phyloP scores from a whole-genome alignment of 1,140 invertebrate genomes.

The Hydropsyche tenuis region DNA sequence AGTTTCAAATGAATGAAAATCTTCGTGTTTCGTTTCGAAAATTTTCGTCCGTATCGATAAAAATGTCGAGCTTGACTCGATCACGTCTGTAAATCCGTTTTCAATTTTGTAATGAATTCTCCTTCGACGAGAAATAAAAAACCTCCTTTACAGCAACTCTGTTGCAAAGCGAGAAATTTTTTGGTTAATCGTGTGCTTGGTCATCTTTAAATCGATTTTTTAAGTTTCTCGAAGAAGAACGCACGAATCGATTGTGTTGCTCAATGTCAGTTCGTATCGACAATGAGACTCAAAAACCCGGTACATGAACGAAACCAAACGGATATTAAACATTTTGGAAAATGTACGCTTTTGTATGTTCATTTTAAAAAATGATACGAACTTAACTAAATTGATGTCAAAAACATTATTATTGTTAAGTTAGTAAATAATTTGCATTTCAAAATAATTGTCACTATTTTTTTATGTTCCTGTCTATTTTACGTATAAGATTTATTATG shows the following conservation, averaged over 20 bases:
- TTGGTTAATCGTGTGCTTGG: slow-evolving; percentile 27
- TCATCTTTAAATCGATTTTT: slow-evolving; percentile 29
- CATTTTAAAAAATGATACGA: too few relatives aligned
- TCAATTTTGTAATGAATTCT: slow-evolving; percentile 19
- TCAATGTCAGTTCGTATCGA: slow-evolving; percentile 17
- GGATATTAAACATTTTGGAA: neutral
- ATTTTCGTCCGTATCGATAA: too few relatives aligned
- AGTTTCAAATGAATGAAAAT: neutral
- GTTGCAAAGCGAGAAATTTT: slow-evolving; percentile 28
- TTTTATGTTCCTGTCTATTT: neutral
- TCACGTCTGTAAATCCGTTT: slow-evolving; percentile 22
- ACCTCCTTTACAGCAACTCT: neutral
- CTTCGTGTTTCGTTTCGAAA: too few relatives aligned
- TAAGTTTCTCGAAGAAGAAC: slow-evolving; percentile 22
- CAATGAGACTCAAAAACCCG: slow-evolving; percentile 18
- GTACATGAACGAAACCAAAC: neutral
- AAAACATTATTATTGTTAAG: too few relatives aligned
- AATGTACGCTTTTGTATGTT: too few relatives aligned
- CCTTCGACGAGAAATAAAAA: neutral
- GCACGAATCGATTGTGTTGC: slow-evolving; percentile 28
- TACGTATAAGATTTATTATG: slow-evolving; percentile 1
- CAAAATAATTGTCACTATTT: neutral
- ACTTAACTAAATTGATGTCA: too few relatives aligned
- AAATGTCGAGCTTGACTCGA: neutral
- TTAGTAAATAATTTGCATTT: too few relatives aligned